Evolutionary conservation across 2,888 invertebrate genomes (phyloP), one percentile per base, ranked within the genome.

Genomic region (Lamellibrachia satsuma): DNA sequence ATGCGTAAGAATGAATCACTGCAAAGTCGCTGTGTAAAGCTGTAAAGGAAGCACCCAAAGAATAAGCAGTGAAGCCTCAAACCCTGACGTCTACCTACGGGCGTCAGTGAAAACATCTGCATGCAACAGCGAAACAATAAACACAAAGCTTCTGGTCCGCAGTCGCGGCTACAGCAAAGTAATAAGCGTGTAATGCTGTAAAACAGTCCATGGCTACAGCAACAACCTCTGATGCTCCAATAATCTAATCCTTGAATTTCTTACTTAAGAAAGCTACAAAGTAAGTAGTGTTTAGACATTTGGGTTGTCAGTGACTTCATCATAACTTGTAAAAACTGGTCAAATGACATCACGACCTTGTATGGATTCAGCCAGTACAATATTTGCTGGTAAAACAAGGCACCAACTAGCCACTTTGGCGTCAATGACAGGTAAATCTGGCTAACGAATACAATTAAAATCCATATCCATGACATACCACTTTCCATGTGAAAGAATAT

Each of bases 21-120:
- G 22, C 75, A 75, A 75, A 75, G 75, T 75, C 22, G 75, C n/a
- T 75, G 75, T 75, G 75, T n/a, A 75, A 75, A 75, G n/a, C 75
- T 75, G 75, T 22, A 75, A 75, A 22, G 75, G 55, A 55, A 55
- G 9, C 55, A 55, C 75, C 75, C 3, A 75, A 60, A 75, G 22
- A 75, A 75, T 22, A n/a, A 75, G 75, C 75, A 75, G 75, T 75
- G 22, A 75, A 22, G 75, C 15, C 15, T 6, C 22, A 22, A 75
- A 22, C 75, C 22, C 75, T n/a, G 22, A 15, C 22, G 75, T 75
- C 22, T 75, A n/a, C n/a, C 22, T 4, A 22, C n/a, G 75, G 22
- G 22, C 22, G 75, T 3, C 75, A 75, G 22, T 75, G 75, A 75
- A 75, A 39, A 75, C 15, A 22, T 6, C n/a, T 75, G 75, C 75